Evolutionary conservation across 1,140 invertebrate species (phyloP), one percentile per base, ranked within the genome.

Genomic region (Pseudoatta argentina): DNA sequence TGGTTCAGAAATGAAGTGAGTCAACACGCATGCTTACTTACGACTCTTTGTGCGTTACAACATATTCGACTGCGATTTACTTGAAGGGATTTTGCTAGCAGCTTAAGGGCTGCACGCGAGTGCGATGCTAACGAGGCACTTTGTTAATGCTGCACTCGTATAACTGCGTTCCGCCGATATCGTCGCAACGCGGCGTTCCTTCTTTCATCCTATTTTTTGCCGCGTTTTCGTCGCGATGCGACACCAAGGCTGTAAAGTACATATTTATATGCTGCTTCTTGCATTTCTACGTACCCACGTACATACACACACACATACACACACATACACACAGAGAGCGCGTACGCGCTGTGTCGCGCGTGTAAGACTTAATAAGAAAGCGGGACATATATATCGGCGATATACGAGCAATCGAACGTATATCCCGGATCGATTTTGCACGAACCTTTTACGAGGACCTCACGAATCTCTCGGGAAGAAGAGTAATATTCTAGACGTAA

Each of bases 301-400:
- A 24, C n/a, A 30, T 18, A 6, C 30, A 0, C 18, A 21, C 18
- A 2, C 0, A 34, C 14, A 14, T 16, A 21, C 18, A 21, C 44
- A 27, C 21, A 27, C 44, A 34, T n/a, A 30, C 30, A 3, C 30
- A n/a, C 16, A 3, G 2, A 6, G n/a, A 10, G 3, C 6, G 5
- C 34, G 10, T 3, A 0, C 27, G 0, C 3, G 18, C 30, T 34
- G n/a, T 66, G 34, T 48, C 59, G 30, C 39, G 55, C 34, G 53
- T 24, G n/a, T n/a, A 34, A 69, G 66, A 55, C 69, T 83, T 83
- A 83, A 73, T 83, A 83, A 75, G 79, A 75, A 83, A 83, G 55
- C 55, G 55, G 44, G 21, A n/a, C 18, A 24, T 75, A 75, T 51
- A 83, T 51, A 73, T 61, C 8, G 44, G 55, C 67, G 55, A 75